Evolutionary conservation across 1,140 invertebrate species (phyloP).

Genomic region (Delia radicum): DNA sequence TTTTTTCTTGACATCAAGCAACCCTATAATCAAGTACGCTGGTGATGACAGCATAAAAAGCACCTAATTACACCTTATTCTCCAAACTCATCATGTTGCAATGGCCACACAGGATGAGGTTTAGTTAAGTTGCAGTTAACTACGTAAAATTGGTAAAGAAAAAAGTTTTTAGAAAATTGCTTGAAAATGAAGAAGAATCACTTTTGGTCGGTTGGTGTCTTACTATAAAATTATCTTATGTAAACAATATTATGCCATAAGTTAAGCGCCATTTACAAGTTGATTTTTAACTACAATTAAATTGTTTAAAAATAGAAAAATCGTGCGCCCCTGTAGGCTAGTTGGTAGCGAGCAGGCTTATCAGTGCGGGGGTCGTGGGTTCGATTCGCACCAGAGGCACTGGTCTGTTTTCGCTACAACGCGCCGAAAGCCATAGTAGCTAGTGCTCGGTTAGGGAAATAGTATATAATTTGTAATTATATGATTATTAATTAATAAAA

Average conservation of each 20-base stretch:
- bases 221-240: neutral
- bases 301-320: neutral
- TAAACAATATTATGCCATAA: slow-evolving; percentile 21
- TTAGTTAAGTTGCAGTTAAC: too few relatives aligned
- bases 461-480: too few relatives aligned
- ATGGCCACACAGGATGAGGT: slow-evolving; percentile 22
- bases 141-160: too few relatives aligned
- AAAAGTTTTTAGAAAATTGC: too few relatives aligned
- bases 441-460: too few relatives aligned
- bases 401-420: too few relatives aligned
- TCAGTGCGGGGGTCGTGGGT: too few relatives aligned
- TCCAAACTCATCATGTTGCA: neutral
- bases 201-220: neutral
- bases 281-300: neutral
- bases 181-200: neutral
- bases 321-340: too few relatives aligned
- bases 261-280: slow-evolving; percentile 18
- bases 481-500: too few relatives aligned
- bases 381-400: too few relatives aligned
- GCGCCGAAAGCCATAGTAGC: too few relatives aligned
- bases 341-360: too few relatives aligned
- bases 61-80: slow-evolving; percentile 56
- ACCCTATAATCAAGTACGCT: slow-evolving; percentile 53
- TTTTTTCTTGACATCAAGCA: slow-evolving; percentile 39
- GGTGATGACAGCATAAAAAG: slow-evolving; percentile 55